Evolutionary conservation across 92 coral and sea anemone species (phyloP).

Genomic region (Heliopora coerulea): DNA sequence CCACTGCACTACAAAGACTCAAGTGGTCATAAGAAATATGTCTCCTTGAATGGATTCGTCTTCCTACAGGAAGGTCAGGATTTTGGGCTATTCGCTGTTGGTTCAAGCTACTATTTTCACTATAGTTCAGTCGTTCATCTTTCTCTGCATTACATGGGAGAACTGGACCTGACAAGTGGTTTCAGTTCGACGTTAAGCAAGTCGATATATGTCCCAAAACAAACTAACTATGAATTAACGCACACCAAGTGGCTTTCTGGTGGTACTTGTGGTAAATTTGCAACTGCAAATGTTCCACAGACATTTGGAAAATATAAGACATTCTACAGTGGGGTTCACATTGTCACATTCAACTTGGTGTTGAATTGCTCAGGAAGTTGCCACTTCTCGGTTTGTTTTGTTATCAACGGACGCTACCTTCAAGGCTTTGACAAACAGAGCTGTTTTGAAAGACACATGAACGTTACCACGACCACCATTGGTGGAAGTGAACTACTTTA

Average conservation of each 20-base stretch:
- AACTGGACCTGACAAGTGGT: neutral
- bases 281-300: neutral
- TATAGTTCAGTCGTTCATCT: neutral
- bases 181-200: neutral
- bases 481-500: constrained; percentile 8
- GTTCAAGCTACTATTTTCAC: neutral
- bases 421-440: neutral
- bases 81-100: neutral
- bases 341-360: neutral
- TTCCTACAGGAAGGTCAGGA: neutral
- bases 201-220: neutral
- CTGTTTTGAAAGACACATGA: constrained; percentile 3
- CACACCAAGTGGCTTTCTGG: neutral
- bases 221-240: neutral
- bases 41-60: neutral
- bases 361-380: neutral
- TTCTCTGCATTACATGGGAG: constrained; percentile 20
- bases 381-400: neutral
- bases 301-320: neutral
- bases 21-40: neutral
- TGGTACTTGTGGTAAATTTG: neutral
- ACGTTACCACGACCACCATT: neutral
- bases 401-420: neutral
- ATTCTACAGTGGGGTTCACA: neutral
- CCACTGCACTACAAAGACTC: constrained; percentile 1